phyloP scores from a whole-genome alignment of 2,797 vertebrate genomes.

The Ispidina picta region DNA sequence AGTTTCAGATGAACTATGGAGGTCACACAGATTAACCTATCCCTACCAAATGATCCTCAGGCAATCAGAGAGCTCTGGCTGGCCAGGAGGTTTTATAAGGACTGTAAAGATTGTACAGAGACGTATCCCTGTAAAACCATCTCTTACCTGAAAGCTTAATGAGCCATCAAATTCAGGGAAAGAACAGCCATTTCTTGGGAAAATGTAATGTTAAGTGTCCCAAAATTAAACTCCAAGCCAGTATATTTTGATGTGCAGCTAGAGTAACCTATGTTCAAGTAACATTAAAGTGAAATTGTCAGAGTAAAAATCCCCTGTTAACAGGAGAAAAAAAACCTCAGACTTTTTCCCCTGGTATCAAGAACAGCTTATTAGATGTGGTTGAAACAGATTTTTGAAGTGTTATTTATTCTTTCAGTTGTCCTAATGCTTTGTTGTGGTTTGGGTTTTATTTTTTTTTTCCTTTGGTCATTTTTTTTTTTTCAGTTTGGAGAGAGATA shows the following conservation, averaged over 20 bases:
- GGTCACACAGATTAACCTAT: constrained; percentile 62
- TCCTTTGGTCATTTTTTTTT: not conserved
- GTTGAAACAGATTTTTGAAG: not conserved
- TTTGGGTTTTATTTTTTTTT: not conserved
- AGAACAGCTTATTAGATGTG: not conserved
- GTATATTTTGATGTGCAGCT: constrained; percentile 13
- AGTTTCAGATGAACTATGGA: constrained; percentile 49
- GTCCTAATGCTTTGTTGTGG: not conserved
- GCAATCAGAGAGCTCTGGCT: constrained; percentile 29
- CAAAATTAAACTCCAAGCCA: constrained; percentile 42
- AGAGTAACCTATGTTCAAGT: not conserved
- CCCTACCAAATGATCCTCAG: constrained; percentile 42
- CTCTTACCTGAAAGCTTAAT: constrained; percentile 49
- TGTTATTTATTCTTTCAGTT: not conserved
- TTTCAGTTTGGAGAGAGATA: not conserved
- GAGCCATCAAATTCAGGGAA: constrained; percentile 45
- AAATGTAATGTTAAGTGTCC: constrained; percentile 47
- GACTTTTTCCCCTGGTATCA: not conserved
- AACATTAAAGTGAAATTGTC: constrained; percentile 9
- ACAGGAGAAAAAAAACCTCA: not conserved
- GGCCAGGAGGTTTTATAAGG: constrained; percentile 51
- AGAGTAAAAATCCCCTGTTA: constrained; percentile 14
- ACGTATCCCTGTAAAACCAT: constrained; percentile 30
- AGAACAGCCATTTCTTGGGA: constrained; percentile 34
- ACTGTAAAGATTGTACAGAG: constrained; percentile 54